Percentiles rank a stretch among this genome's conserved stretches.
These are phyloP conservation scores for Cossypha caffra DNA, from an alignment of 2,797 vertebrate genomes.

Conservation along the genomic window DNA sequence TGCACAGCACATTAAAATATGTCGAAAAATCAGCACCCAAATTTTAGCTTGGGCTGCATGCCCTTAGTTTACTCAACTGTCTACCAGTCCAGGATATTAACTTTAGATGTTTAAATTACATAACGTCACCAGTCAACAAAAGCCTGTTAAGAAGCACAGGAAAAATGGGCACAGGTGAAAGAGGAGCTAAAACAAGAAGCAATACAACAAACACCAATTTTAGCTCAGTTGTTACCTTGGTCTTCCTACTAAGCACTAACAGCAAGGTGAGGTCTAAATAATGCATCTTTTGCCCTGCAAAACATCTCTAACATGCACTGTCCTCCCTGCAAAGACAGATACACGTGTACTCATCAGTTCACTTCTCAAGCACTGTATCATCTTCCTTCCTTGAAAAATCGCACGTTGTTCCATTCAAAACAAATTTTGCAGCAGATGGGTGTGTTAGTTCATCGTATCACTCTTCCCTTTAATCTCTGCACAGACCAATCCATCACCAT, in stretches of 20 bases:
- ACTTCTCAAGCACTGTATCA: background rate
- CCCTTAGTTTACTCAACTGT: background rate
- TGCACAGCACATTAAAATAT: rapidly evolving
- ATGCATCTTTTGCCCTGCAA: background rate
- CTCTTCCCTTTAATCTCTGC: background rate
- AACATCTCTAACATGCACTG: background rate
- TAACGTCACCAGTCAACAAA: background rate
- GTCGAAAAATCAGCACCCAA: background rate
- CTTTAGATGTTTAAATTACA: background rate
- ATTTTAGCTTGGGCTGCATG: background rate
- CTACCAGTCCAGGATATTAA: background rate
- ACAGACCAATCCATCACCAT: background rate
- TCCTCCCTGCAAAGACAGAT: background rate
- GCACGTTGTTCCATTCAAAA: background rate
- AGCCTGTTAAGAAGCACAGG: background rate
- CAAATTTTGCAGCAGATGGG: background rate
- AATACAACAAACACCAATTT: background rate
- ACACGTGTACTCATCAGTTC: background rate
- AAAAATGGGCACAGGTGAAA: background rate
- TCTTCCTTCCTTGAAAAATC: background rate
- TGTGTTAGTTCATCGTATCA: background rate
- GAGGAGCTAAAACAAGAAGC: background rate
- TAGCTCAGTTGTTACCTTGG: background rate
- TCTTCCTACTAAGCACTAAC: background rate
- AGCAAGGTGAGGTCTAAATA: background rate